Evolutionary conservation across 1,140 invertebrate genomes (phyloP), one percentile per base, ranked within the genome.

Genomic region (Gerris buenoi): DNA sequence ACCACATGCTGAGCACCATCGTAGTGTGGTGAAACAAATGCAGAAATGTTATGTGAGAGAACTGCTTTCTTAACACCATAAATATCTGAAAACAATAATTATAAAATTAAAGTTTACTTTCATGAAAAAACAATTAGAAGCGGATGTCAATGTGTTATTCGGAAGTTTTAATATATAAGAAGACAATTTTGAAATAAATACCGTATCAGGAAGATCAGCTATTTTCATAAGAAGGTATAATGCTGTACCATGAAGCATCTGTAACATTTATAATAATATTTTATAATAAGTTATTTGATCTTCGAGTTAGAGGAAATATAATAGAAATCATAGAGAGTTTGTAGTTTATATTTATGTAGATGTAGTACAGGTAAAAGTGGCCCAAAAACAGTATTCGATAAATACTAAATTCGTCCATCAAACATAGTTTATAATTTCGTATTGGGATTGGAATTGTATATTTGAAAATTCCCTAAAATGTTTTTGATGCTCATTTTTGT

Each of bases 11-110:
- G 0, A 80, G 15, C 0, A 77, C 77, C 62, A 82, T 83, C 59
- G 80, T 77, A 5, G 79, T 78, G 70, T 85, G 85, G 73, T 85
- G 84, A 71, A 83, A 85, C 13, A 85, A 82, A 67, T 85, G 84
- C 26, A 86, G 78, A 68, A 84, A 84, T 5, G 82, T 79, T 2
- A 85, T 79, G 72, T 85, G 83, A 63, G 81, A 81, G 63, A 82
- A 77, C 68, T 85, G 85, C 73, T 85, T 85, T 13, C 84, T 77
- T 18, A 87, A 72, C 0, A 85, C 79, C 68, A 86, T 85, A 67
- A 85, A 79, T 83, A 86, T 79, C 80, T 85, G 72, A 63, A 70
- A 18, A 46, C 5, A 46, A 46, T 10, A 46, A 10, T 10, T 46
- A 10, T 46, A 10, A 46, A 46, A 46, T 46, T 46, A 46, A 46